Percentiles rank a stretch among this genome's conserved stretches.
Evolutionary conservation across 1,140 invertebrate species (phyloP).

Genomic region (Lycorma delicatula): DNA sequence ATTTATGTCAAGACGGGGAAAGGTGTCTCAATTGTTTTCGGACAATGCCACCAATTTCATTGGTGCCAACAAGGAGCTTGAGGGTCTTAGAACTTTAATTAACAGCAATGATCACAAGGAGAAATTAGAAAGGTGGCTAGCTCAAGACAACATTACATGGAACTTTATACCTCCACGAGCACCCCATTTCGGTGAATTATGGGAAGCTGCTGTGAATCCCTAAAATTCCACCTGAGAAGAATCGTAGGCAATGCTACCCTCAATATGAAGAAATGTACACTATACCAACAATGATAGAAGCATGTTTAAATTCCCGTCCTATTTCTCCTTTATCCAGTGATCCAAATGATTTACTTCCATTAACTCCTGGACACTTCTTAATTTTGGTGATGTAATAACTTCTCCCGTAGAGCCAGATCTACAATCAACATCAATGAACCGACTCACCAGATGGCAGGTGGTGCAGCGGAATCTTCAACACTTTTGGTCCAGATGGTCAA

Average conservation of each 20-base stretch:
- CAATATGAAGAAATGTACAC: too few species aligned
- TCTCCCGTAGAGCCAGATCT: constrained; percentile 27
- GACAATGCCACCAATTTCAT: constrained; percentile 34
- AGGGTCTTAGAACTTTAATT: background rate
- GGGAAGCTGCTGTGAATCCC: too few species aligned
- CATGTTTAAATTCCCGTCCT: constrained; percentile 30
- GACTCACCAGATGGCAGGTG: constrained; percentile 23
- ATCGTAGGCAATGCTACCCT: too few species aligned
- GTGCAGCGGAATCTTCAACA: too few species aligned
- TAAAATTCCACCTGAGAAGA: too few species aligned
- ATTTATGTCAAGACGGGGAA: constrained; percentile 29
- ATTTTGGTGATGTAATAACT: too few species aligned
- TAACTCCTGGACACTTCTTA: constrained; percentile 31
- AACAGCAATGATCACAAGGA: background rate
- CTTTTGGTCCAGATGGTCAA: constrained; percentile 33
- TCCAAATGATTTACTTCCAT: constrained; percentile 24
- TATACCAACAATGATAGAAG: too few species aligned
- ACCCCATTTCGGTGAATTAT: constrained; percentile 30
- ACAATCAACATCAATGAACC: constrained; percentile 22
- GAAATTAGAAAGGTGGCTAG: background rate
- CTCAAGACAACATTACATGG: constrained; percentile 17
- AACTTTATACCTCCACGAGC: constrained; percentile 28
- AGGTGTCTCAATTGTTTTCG: constrained; percentile 23
- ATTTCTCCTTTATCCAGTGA: constrained; percentile 22
- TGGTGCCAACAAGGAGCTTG: constrained; percentile 23